Evolutionary conservation across 2,113 vertebrate species (phyloP), one percentile per base, ranked within the genome.

Genomic region (Felis chaus): DNA sequence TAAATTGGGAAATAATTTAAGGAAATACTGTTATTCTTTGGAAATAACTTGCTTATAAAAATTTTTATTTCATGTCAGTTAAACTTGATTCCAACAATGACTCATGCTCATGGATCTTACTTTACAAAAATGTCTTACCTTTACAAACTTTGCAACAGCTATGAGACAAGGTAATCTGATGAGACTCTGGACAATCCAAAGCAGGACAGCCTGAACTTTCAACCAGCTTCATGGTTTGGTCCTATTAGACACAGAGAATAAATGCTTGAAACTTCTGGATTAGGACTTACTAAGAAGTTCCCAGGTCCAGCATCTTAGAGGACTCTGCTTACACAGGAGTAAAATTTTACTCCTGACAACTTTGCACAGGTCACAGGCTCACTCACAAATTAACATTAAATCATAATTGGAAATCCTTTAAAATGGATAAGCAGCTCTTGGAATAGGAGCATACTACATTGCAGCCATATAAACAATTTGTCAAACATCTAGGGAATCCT

Each of bases 121-220:
- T 92, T 95, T 96, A 25, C 27, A 53, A 11, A 90, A n/a, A 87
- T 61, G 31, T 45, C 96, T 96, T 99, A 99, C 99, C 99, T 99
- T 99, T 99, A 98, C 99, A 99, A 94, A 99, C 99, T 99, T 99
- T 99, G 98, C 99, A 99, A 98, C 99, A 99, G 97, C 99, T 99
- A 98, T 99, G 99, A 95, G 98, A 99, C 97, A 99, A 97, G 45
- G 99, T 98, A 76, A 99, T 99, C 99, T 99, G 99, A 57, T 99
- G 99, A 7, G 99, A 99, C 94, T 99, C 99, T 0, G 99, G 98
- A 97, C 99, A 99, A 96, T 98, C 99, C 97, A 99, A 99, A 91
- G 98, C 83, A 7, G 99, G 98, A 95, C 99, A 99, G 19, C 98
- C 98, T 3, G 98, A 95, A 98, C 98, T 99, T 27, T 98, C 98